A percentile compares a stretch with the other conserved stretches of the same genome.
Evolutionary conservation across 2,797 vertebrate genomes (phyloP).

Genomic region (Tragelaphus oryx): DNA sequence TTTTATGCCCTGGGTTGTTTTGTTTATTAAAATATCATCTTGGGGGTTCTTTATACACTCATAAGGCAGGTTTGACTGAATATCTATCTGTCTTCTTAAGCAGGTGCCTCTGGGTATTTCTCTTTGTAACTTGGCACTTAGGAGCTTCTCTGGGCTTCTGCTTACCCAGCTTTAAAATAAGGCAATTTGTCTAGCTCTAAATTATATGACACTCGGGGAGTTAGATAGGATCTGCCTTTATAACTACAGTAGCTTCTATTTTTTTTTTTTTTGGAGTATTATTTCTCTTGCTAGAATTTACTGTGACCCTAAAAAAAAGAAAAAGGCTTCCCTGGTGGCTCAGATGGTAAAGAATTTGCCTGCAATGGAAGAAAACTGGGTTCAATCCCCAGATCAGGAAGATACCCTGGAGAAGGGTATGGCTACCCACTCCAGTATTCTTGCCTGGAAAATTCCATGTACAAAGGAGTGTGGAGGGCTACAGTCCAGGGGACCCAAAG

Average conservation of each 20-base stretch:
- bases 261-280: background rate
- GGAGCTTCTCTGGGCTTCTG: background rate
- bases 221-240: background rate
- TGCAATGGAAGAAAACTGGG: background rate
- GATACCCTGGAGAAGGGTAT: background rate
- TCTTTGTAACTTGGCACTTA: background rate
- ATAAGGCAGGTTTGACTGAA: background rate
- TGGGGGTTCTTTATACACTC: background rate
- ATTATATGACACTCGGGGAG: background rate
- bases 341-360: background rate
- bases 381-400: background rate
- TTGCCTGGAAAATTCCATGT: background rate
- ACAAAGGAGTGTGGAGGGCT: background rate
- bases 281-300: background rate
- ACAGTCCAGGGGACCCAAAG: background rate
- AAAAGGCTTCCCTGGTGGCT: background rate
- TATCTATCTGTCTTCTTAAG: background rate
- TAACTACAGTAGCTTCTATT: background rate
- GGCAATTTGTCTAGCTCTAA: background rate
- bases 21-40: slow-evolving; percentile 9
- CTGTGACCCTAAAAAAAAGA: background rate
- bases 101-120: background rate
- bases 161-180: slow-evolving; percentile 17
- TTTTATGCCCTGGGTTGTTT: slow-evolving; percentile 32
- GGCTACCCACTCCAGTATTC: background rate